phyloP scores from a whole-genome alignment of 2,113 vertebrate genomes.

The Cyprinus carpio region DNA sequence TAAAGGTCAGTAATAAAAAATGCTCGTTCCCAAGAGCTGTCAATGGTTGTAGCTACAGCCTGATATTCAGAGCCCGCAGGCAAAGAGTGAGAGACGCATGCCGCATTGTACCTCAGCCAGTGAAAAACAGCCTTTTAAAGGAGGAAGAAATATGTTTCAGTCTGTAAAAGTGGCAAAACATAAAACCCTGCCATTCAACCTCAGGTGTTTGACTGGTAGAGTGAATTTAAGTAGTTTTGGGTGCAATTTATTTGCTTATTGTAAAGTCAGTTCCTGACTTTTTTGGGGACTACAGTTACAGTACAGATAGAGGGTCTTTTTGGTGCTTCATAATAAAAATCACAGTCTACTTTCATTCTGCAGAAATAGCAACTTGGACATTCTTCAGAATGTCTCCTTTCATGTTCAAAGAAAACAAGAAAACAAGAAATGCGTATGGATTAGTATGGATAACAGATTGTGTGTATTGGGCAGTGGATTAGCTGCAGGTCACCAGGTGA shows the following conservation, averaged over 20 bases:
- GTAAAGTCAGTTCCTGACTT: neutral
- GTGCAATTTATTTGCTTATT: neutral
- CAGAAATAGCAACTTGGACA: neutral
- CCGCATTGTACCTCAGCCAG: slow-evolving; percentile 28
- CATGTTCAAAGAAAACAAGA: neutral
- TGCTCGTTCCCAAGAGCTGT: slow-evolving; percentile 35
- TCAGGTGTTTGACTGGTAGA: neutral
- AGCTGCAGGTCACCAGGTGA: slow-evolving; percentile 25
- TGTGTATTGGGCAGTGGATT: neutral
- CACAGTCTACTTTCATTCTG: neutral
- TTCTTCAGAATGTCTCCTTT: neutral
- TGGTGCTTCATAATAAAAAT: neutral
- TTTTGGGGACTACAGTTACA: neutral
- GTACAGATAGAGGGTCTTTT: neutral
- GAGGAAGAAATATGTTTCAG: slow-evolving; percentile 41
- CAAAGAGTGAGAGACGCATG: slow-evolving; percentile 31
- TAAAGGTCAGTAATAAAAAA: slow-evolving; percentile 58
- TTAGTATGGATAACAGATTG: neutral
- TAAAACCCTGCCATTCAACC: neutral
- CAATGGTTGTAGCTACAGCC: slow-evolving; percentile 34
- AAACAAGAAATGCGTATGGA: neutral
- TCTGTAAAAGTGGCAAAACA: slow-evolving; percentile 16
- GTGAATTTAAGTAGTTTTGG: neutral
- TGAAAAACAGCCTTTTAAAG: slow-evolving; percentile 36
- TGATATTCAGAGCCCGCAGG: slow-evolving; percentile 49